Conservation (phyloP, 2,113 vertebrate genomes). For the Caloenas nicobarica region DNA sequence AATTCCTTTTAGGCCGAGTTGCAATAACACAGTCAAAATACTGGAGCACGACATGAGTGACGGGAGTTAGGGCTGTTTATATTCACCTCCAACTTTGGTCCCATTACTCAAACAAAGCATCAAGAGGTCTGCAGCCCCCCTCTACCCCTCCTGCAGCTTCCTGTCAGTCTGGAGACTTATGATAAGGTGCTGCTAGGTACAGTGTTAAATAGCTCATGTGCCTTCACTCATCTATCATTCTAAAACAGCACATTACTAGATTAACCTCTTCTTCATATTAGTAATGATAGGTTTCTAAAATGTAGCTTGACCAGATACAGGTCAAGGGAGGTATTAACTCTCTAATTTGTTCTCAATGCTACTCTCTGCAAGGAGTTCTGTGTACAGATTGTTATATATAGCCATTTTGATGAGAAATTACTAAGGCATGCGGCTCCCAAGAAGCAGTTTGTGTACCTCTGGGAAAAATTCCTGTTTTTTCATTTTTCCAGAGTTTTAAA, state of each 20-base stretch:
- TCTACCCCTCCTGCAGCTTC: not conserved
- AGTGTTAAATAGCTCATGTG: not conserved
- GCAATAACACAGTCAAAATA: not conserved
- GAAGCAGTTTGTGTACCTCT: not conserved
- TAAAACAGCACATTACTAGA: not conserved
- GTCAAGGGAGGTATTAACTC: constrained; percentile 30
- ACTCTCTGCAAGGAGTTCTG: not conserved
- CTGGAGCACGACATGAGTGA: not conserved
- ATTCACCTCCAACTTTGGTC: not conserved
- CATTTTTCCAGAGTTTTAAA: not conserved
- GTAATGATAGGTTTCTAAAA: constrained; percentile 29
- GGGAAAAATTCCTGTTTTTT: not conserved
- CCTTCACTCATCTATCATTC: not conserved
- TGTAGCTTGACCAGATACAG: constrained; percentile 7
- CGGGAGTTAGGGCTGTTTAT: not conserved
- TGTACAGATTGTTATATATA: not conserved
- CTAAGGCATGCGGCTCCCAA: not conserved
- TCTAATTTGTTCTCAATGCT: constrained; percentile 3
- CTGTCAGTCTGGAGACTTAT: not conserved
- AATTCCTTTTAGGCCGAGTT: not conserved
- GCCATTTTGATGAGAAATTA: not conserved
- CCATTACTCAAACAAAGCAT: not conserved
- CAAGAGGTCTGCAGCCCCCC: not conserved
- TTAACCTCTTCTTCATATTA: constrained; percentile 37
- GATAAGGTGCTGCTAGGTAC: not conserved